These are phyloP conservation scores for Zoanthus sociatus DNA, from an alignment of 92 coral and sea anemone genomes.

Conservation along the genomic window DNA sequence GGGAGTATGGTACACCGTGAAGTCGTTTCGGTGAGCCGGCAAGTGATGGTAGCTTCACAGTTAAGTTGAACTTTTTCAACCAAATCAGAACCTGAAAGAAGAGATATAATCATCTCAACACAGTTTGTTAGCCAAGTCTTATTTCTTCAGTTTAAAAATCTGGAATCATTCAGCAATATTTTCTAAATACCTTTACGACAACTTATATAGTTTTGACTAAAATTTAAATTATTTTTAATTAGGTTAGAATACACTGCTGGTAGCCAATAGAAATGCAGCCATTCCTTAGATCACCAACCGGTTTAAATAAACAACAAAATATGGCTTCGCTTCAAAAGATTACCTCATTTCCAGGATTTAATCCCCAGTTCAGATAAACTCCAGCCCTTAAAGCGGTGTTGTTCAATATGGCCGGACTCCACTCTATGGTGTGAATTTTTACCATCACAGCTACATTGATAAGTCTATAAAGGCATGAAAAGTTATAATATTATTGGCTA, in stretches of 20 bases:
- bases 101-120: too few relatives aligned
- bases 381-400: slow-evolving; percentile 78
- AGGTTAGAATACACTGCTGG: too few relatives aligned
- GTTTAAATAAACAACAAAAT: too few relatives aligned
- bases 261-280: too few relatives aligned
- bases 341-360: slow-evolving; percentile 75
- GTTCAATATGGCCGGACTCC: slow-evolving; percentile 90
- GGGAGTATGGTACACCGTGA: slow-evolving; percentile 71
- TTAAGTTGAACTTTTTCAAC: slow-evolving; percentile 64
- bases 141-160: too few relatives aligned
- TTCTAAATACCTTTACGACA: too few relatives aligned
- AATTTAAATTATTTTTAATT: too few relatives aligned
- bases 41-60: slow-evolving; percentile 59
- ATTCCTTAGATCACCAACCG: too few relatives aligned
- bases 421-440: slow-evolving; percentile 88
- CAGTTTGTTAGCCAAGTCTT: too few relatives aligned
- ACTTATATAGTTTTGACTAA: too few relatives aligned
- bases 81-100: slow-evolving; percentile 37
- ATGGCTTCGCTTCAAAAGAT: background rate
- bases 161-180: too few relatives aligned
- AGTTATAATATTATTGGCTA: too few relatives aligned
- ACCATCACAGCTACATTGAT: slow-evolving; percentile 76
- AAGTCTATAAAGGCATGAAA: slow-evolving; percentile 43
- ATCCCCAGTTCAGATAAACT: slow-evolving; percentile 75
- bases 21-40: slow-evolving; percentile 72